Evolutionary conservation across 2,888 invertebrate species (phyloP).

Genomic region (Pomacea canaliculata): DNA sequence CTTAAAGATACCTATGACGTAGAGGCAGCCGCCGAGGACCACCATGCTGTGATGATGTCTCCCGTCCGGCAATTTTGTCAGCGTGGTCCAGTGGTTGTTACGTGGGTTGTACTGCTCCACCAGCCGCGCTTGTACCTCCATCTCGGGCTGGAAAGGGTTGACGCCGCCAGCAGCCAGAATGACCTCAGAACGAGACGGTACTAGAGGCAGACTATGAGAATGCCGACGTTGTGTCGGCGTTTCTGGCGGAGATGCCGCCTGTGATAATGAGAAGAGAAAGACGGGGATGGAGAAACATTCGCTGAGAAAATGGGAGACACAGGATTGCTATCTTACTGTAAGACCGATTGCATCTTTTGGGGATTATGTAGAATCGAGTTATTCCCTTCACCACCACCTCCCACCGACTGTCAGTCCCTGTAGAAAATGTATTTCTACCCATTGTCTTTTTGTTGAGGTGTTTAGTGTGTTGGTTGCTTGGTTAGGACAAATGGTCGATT

Average conservation of each 20-base stretch:
- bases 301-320: neutral
- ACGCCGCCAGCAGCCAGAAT: constrained; percentile 49
- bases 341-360: too few species aligned
- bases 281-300: neutral
- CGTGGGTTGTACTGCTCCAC: constrained; percentile 44
- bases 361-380: too few species aligned
- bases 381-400: too few species aligned
- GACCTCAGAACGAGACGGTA: constrained; percentile 8
- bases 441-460: too few species aligned
- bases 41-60: constrained; percentile 51
- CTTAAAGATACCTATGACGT: constrained; percentile 44
- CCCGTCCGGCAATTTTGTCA: constrained; percentile 44
- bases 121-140: constrained; percentile 32
- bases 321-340: neutral
- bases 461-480: too few species aligned
- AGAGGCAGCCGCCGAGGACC: constrained; percentile 42
- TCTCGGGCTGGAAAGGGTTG: constrained; percentile 39
- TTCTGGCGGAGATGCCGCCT: too few species aligned
- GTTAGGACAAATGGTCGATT: too few species aligned
- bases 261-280: neutral
- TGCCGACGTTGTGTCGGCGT: neutral
- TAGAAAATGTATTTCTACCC: too few species aligned
- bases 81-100: constrained; percentile 43
- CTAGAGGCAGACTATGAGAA: neutral
- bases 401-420: too few species aligned